A percentile compares a stretch with the other conserved stretches of the same genome.
Conservation (phyloP, 2,888 invertebrate genomes). For the Drosophila cognata region DNA sequence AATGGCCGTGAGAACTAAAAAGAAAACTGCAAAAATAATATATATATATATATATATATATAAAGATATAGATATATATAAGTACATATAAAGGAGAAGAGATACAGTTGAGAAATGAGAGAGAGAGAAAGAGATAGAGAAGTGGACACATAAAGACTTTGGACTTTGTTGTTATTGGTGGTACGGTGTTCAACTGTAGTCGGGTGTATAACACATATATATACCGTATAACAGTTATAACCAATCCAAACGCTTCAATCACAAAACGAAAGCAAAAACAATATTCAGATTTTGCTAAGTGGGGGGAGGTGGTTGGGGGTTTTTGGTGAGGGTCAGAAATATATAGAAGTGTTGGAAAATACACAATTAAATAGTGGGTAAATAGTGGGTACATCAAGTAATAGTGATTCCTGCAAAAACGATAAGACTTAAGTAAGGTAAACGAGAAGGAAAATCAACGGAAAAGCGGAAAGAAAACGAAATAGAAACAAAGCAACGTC, state of each 20-base stretch:
- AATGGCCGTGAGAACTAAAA: constrained; percentile 10
- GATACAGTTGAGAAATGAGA: constrained; percentile 11
- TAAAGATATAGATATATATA: constrained; percentile 1
- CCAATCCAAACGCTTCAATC: constrained; percentile 51
- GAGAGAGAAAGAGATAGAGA: constrained; percentile 21
- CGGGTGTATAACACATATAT: constrained; percentile 54
- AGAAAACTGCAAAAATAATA: constrained; percentile 33
- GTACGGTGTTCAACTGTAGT: constrained; percentile 23
- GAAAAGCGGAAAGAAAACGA: constrained; percentile 15
- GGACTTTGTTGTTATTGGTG: constrained; percentile 18
- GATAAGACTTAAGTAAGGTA: constrained; percentile 17
- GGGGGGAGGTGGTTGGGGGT: background rate
- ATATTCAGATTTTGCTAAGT: constrained; percentile 26
- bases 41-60: constrained; percentile 1
- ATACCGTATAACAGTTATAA: constrained; percentile 63
- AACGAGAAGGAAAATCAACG: constrained; percentile 22
- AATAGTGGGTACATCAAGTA: constrained; percentile 42
- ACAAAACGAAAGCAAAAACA: constrained; percentile 46
- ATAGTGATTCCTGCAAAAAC: constrained; percentile 46
- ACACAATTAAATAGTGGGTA: constrained; percentile 25
- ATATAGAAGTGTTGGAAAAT: constrained; percentile 22
- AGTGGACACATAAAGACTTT: constrained; percentile 28
- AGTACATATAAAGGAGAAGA: constrained; percentile 4
- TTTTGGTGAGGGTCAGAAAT: constrained; percentile 20
- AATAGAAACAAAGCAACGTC: constrained; percentile 52